Evolutionary conservation across 1,140 invertebrate species (phyloP).

Genomic region (Anastatus disparis): DNA sequence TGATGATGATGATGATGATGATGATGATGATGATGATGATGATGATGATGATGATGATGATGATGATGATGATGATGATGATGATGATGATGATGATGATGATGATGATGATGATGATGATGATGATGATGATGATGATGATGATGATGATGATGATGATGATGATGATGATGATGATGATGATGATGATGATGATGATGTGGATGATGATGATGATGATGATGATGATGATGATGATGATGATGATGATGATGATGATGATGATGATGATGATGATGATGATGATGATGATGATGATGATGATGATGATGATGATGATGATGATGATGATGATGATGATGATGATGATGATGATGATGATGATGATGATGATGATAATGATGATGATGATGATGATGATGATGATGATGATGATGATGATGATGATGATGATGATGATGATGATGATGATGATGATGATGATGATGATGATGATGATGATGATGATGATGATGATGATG

Average conservation of each 20-base stretch:
- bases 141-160: background rate
- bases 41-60: background rate
- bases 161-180: background rate
- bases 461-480: background rate
- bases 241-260: background rate
- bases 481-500: background rate
- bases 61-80: background rate
- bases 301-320: background rate
- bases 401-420: background rate
- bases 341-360: background rate
- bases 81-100: background rate
- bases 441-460: background rate
- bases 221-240: too few relatives aligned
- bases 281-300: background rate
- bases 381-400: background rate
- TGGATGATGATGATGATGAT: too few relatives aligned
- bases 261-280: background rate
- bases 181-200: too few relatives aligned
- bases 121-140: too few relatives aligned
- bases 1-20: background rate
- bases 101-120: background rate
- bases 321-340: background rate
- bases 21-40: background rate
- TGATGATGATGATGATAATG: background rate
- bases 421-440: background rate